These are phyloP conservation scores for Hipposideros armiger DNA, from an alignment of 2,113 vertebrate genomes.

Conservation along the genomic window DNA sequence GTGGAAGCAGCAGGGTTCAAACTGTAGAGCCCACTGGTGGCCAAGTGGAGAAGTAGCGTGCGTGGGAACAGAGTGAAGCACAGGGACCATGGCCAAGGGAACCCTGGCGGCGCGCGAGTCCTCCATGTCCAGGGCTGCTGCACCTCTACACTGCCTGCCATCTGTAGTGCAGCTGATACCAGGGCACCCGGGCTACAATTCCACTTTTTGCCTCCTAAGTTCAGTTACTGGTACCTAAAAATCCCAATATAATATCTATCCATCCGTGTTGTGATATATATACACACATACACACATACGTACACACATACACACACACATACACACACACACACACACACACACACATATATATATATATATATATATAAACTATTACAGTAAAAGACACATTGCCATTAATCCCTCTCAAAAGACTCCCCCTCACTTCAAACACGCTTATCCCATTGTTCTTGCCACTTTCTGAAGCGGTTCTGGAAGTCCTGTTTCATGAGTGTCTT, in stretches of 20 bases:
- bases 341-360: neutral
- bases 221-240: neutral
- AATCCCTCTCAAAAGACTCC: too few species aligned
- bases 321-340: too few species aligned
- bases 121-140: rapidly evolving
- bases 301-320: too few species aligned
- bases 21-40: neutral
- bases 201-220: neutral
- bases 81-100: neutral
- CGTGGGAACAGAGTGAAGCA: neutral
- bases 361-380: too few species aligned
- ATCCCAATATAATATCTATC: neutral
- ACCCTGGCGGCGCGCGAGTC: neutral
- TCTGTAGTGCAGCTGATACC: neutral
- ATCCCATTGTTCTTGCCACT: too few species aligned
- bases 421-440: too few species aligned
- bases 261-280: neutral
- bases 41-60: neutral
- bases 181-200: neutral
- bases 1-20: neutral
- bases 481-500: too few species aligned
- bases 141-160: neutral
- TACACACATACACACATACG: neutral
- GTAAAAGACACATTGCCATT: too few species aligned
- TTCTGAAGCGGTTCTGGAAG: too few species aligned